Evolutionary conservation across 23 tunicate genomes (phyloP), one percentile per base, ranked within the genome.

Genomic region (Phallusia fumigata): DNA sequence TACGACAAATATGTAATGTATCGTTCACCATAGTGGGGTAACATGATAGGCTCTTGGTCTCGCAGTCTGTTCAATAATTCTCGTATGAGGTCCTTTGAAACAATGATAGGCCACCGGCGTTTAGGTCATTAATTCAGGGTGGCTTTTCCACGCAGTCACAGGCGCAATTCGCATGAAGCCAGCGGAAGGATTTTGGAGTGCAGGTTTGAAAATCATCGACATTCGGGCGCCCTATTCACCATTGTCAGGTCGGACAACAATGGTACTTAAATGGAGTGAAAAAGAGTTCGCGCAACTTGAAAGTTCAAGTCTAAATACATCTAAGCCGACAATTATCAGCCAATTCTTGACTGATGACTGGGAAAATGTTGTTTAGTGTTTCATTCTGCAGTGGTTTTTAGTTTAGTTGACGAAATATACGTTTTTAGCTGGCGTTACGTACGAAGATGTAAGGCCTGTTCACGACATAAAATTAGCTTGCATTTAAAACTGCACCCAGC

Each of bases 301-400:
- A 58, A 58, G 69, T 58, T 58, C 69, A 58, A 58, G 69, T 58
- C 69, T 58, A 58, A 58, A 22, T 58, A 58, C 69, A 58, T 58
- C 69, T 58, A 58, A 58, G 69, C 69, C 69, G 69, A 58, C 69
- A 58, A 58, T 58, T 58, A 40, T 40, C 47, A 40, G 47, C 10
- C 47, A 40, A 3, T 40, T 40, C 47, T 40, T 40, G 47, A 40
- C 47, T 40, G 47, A 40, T 40, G 47, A 40, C 47, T 40, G 47
- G 10, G 10, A 40, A 5, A 40, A 40, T 40, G 47, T 40, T 40
- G 47, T 40, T 40, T 10, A 40, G 47, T 40, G 47, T 10, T 3
- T 5, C 47, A 10, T 40, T 10, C 8, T 40, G 47, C 47, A 40
- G 8, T 10, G 5, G 47, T 40, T 40, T 40, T n/a, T n/a, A n/a